phyloP scores from a whole-genome alignment of 1,140 invertebrate genomes.

The Cataglyphis hispanica region DNA sequence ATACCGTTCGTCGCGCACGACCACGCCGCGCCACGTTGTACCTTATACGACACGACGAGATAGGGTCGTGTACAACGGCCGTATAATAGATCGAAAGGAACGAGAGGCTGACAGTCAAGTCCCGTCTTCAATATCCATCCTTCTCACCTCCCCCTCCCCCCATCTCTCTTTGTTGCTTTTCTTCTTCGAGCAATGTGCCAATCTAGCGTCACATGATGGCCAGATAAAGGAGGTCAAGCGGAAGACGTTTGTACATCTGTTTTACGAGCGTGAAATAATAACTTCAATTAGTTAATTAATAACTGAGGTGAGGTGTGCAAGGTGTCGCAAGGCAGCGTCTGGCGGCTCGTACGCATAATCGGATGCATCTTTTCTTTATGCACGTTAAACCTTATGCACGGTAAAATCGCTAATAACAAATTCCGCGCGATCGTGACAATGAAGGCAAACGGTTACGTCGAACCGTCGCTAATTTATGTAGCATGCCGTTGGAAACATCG shows the following conservation, averaged over 20 bases:
- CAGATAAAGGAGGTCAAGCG: not conserved
- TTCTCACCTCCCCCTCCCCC: not conserved
- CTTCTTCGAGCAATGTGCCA: not conserved
- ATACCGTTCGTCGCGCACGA: conserved; percentile 71
- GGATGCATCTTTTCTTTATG: conserved; percentile 7
- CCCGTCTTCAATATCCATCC: not conserved
- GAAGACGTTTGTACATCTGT: not conserved
- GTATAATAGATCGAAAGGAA: conserved; percentile 59
- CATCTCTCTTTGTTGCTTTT: not conserved
- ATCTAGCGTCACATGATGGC: not conserved
- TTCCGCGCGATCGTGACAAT: not conserved
- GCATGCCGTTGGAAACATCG: not conserved
- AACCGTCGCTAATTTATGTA: conserved; percentile 3
- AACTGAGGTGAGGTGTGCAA: conserved; percentile 29
- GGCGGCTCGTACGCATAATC: not conserved
- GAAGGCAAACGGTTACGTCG: not conserved
- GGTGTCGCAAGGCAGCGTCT: not conserved
- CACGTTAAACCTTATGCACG: conserved; percentile 64
- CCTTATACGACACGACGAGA: conserved; percentile 24
- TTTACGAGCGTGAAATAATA: conserved; percentile 64
- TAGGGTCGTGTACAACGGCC: conserved; percentile 10
- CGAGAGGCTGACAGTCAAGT: conserved; percentile 46
- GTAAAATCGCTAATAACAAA: conserved; percentile 72
- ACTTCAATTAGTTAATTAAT: conserved; percentile 70
- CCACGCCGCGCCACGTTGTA: not conserved